Evolutionary conservation across 2,888 invertebrate species (phyloP), one percentile per base, ranked within the genome.

Genomic region (Apamea anceps): DNA sequence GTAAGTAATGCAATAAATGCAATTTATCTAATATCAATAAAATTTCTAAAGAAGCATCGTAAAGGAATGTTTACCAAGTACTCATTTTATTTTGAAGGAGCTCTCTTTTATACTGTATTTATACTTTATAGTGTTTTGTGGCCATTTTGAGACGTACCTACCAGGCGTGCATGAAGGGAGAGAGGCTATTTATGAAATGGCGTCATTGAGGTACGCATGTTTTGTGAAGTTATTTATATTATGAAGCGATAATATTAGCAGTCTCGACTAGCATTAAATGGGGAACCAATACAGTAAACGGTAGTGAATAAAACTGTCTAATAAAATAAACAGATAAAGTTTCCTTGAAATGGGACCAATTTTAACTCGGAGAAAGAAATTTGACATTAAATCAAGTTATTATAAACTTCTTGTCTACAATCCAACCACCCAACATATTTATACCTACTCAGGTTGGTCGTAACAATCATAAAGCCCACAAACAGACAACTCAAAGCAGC

Each of bases 131-230:
- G 77, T 70, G 28, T 62, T 79, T 70, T 71, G 76, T 72, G 74
- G 74, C 54, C 78, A 80, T 76, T 72, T 74, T 73, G 72, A 77
- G 77, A 79, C 60, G 73, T 79, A 75, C 75, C 75, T 79, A 75
- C 75, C 75, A 54, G 73, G 76, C 63, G 12, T 60, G 62, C 67
- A 74, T 68, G 72, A 79, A 81, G 79, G 79, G 77, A 80, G 79
- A 80, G 68, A 73, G 63, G 85, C 78, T 88, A 85, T 85, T 87
- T 87, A 83, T 83, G 73, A 80, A 87, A 85, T 82, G 67, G 77
- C 72, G 37, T 62, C 68, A 67, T 67, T 60, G 48, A 72, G n/a
- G 65, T 62, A 65, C 21, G 72, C 70, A 67, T 45, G 63, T 77
- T 65, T 77, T 72, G 42, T 67, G n/a, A 71, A 70, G 57, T 60